These are phyloP conservation scores for Indicator indicator DNA, from an alignment of 2,113 vertebrate genomes.

Conservation along the genomic window DNA sequence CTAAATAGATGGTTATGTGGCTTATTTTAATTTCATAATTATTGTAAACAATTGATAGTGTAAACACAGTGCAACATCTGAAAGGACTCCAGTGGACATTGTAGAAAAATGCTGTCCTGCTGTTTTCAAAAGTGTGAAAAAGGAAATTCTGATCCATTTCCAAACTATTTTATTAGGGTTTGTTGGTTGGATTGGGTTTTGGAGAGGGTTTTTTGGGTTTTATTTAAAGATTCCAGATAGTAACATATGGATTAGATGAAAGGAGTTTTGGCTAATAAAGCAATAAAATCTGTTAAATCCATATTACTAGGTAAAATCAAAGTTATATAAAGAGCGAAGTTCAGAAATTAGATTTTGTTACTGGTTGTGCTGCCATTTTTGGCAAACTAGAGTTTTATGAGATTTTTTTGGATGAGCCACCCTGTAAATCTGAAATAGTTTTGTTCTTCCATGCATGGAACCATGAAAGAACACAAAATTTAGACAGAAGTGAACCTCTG, in stretches of 20 bases:
- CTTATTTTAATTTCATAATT: slow-evolving; percentile 35
- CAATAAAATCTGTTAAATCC: background rate
- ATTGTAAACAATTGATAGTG: background rate
- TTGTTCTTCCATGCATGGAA: background rate
- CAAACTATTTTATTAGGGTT: background rate
- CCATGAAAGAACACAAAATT: background rate
- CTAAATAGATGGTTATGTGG: background rate
- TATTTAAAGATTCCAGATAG: background rate
- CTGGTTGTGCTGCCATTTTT: slow-evolving; percentile 23
- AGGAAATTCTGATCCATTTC: background rate
- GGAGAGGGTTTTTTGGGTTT: background rate
- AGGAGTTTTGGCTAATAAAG: background rate
- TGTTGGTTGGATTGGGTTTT: background rate
- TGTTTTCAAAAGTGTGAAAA: background rate
- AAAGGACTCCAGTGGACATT: background rate
- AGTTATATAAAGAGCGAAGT: slow-evolving; percentile 27
- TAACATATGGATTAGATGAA: background rate
- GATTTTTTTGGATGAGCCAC: background rate
- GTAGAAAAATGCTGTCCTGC: background rate
- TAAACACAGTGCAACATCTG: background rate
- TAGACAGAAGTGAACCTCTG: background rate
- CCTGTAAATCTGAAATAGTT: background rate
- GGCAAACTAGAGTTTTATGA: background rate
- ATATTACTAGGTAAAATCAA: slow-evolving; percentile 5
- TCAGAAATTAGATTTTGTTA: slow-evolving; percentile 32